These are phyloP conservation scores for Archivesica marissinica DNA, from an alignment of 1,140 invertebrate species.

Conservation along the genomic window DNA sequence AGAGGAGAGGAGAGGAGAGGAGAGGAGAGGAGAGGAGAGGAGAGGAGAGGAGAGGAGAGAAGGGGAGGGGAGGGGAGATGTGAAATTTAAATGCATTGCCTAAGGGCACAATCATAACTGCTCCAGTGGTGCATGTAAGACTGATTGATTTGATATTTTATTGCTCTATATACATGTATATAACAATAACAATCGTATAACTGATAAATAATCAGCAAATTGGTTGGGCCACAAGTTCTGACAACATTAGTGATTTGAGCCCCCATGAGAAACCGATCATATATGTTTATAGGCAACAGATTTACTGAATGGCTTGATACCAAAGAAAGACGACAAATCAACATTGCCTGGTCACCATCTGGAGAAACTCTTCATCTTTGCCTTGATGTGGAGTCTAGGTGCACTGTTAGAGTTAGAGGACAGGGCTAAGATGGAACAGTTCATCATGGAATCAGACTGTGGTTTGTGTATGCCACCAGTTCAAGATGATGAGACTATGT, in stretches of 20 bases:
- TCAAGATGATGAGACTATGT: slow-evolving; percentile 86
- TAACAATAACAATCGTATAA: too few relatives aligned
- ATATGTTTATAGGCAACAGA: slow-evolving; percentile 81
- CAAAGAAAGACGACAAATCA: slow-evolving; percentile 84
- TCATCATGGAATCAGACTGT: slow-evolving; percentile 72
- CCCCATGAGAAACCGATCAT: not conserved
- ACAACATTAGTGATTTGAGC: not conserved
- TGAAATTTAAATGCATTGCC: too few relatives aligned
- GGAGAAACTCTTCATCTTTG: slow-evolving; percentile 86
- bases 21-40: too few relatives aligned
- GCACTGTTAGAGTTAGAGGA: slow-evolving; percentile 94
- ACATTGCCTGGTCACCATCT: slow-evolving; percentile 82
- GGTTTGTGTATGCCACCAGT: slow-evolving; percentile 75
- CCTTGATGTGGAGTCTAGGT: slow-evolving; percentile 95
- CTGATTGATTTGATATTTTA: too few relatives aligned
- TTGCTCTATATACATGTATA: too few relatives aligned
- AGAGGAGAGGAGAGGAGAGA: too few relatives aligned
- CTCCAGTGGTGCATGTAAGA: too few relatives aligned
- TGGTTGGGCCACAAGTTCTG: too few relatives aligned
- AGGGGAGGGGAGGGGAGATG: too few relatives aligned
- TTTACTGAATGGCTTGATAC: slow-evolving; percentile 93
- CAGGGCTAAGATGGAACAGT: slow-evolving; percentile 87
- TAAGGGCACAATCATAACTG: too few relatives aligned
- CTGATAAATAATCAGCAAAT: too few relatives aligned
- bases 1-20: too few relatives aligned